phyloP scores from a whole-genome alignment of 53 echinoderm and acorn worm genomes.

The Luidia sarsii region DNA sequence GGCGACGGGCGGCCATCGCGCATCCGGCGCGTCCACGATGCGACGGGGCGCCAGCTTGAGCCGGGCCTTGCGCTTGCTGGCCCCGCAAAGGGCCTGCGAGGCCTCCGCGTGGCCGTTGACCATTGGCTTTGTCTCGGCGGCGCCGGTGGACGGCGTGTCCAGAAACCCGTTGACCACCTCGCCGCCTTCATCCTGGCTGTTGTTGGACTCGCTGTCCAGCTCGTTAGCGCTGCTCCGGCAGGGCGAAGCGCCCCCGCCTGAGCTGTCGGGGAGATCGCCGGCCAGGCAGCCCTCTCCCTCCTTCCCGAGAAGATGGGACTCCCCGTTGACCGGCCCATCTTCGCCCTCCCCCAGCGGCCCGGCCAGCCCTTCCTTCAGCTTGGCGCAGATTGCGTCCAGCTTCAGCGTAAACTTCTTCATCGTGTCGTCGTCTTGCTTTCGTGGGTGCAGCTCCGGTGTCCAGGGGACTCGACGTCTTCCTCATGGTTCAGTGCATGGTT shows the following conservation, averaged over 20 bases:
- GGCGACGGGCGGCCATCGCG: constrained; percentile 4
- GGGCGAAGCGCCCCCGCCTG: constrained; percentile 20
- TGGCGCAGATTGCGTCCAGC: constrained; percentile 97
- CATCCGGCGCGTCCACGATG: constrained; percentile 41
- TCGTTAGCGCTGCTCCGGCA: constrained; percentile 71
- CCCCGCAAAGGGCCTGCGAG: constrained; percentile 74
- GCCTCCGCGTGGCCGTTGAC: constrained; percentile 35
- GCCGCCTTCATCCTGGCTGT: constrained; percentile 23
- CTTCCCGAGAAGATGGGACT: too few relatives aligned
- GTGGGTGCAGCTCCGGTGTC: constrained; percentile 30
- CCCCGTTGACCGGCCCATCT: constrained; percentile 26
- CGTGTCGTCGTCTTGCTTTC: constrained; percentile 16
- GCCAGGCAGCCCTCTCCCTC: constrained; percentile 30
- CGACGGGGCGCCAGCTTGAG: constrained; percentile 53
- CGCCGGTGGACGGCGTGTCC: background rate
- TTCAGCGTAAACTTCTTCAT: constrained; percentile 85
- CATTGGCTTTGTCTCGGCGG: background rate
- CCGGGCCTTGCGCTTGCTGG: constrained; percentile 82
- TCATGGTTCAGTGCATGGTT: constrained; percentile 59
- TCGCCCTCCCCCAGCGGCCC: constrained; percentile 24
- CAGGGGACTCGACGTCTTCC: constrained; percentile 30
- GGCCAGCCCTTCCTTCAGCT: constrained; percentile 78
- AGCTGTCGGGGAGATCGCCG: constrained; percentile 11
- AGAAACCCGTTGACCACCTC: constrained; percentile 32
- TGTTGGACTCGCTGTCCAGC: constrained; percentile 55